Conservation (phyloP, 2,113 vertebrate genomes). For the Nycticorax nycticorax region DNA sequence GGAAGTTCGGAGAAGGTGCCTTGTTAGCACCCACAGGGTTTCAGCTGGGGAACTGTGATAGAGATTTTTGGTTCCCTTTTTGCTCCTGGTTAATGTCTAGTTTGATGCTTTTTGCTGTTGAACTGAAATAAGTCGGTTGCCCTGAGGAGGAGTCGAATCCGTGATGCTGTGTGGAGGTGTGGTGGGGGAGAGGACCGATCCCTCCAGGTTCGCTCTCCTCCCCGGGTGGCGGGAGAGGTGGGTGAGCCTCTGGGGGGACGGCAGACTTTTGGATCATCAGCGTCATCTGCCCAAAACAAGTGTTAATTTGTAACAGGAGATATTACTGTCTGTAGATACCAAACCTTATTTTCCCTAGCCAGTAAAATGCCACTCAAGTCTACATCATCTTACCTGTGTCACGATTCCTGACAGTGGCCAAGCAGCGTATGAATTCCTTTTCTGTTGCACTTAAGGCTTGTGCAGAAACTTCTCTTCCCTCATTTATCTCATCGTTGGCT, state of each 20-base stretch:
- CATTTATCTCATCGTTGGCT: background rate
- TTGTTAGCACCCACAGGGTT: rapidly evolving
- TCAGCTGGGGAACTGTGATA: background rate
- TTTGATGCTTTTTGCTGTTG: background rate
- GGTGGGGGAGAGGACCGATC: background rate
- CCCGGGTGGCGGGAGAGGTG: background rate
- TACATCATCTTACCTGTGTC: background rate
- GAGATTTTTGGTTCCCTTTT: background rate
- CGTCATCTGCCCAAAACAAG: background rate
- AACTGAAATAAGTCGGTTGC: background rate
- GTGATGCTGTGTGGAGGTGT: background rate
- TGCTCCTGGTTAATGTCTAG: background rate
- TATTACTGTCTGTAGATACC: background rate
- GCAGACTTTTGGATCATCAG: background rate
- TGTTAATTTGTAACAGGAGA: background rate
- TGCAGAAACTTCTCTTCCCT: background rate
- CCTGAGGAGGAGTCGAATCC: background rate
- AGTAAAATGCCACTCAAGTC: background rate
- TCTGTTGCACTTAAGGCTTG: background rate
- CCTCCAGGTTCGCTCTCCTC: background rate
- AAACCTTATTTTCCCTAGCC: background rate
- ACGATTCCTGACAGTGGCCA: background rate
- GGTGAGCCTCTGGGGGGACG: background rate
- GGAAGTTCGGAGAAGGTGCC: background rate
- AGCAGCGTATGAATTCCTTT: background rate